Evolutionary conservation across 2,888 invertebrate species (phyloP).

Genomic region (Caradrina clavipalpis): DNA sequence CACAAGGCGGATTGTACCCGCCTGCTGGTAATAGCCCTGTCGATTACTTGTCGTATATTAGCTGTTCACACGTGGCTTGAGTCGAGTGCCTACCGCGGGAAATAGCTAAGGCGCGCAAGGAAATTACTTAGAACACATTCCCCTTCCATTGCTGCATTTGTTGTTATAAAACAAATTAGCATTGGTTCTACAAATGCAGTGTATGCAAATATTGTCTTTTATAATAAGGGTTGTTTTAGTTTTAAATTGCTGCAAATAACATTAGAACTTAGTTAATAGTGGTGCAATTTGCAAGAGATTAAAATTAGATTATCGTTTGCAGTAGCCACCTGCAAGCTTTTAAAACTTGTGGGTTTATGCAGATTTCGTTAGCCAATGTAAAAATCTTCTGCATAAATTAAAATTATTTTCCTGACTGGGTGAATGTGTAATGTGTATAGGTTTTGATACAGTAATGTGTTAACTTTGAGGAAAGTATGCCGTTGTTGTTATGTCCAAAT

Average conservation of each 20-base stretch:
- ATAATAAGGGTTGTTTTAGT: not conserved
- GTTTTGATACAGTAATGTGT: no score
- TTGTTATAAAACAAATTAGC: not conserved
- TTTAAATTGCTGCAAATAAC: conserved; percentile 19
- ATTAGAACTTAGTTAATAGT: conserved; percentile 6
- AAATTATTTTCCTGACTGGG: not conserved
- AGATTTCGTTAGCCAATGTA: conserved; percentile 20
- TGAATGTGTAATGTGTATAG: not conserved
- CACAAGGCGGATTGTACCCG: conserved; percentile 44
- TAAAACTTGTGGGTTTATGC: conserved; percentile 17
- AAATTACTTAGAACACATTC: conserved; percentile 31
- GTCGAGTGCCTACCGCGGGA: conserved; percentile 31
- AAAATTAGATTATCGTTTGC: conserved; percentile 40
- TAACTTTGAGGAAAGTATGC: no score
- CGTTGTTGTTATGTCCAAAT: no score
- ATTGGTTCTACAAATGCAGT: not conserved
- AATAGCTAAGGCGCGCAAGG: conserved; percentile 39
- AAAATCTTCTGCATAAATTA: not conserved
- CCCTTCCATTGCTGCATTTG: conserved; percentile 20
- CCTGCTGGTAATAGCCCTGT: conserved; percentile 56
- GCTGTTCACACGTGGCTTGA: conserved; percentile 46
- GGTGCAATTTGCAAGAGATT: conserved; percentile 40
- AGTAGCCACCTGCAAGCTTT: not conserved
- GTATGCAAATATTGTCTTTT: not conserved
- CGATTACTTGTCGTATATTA: conserved; percentile 62